A percentile compares a stretch with the other conserved stretches of the same genome.
Evolutionary conservation across 2,888 invertebrate species (phyloP).

Genomic region (Gonocerus acuteangulatus): DNA sequence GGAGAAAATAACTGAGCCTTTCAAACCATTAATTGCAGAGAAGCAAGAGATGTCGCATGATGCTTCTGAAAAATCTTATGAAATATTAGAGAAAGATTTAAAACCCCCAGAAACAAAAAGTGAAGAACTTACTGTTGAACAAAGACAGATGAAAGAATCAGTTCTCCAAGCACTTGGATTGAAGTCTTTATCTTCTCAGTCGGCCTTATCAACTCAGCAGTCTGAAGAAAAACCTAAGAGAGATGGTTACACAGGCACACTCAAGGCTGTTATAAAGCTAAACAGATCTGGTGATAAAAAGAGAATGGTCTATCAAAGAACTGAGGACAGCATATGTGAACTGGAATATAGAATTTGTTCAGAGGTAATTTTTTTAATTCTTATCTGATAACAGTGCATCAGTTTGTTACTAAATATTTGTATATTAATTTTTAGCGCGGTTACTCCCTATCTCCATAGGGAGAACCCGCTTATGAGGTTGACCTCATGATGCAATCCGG

Average conservation of each 20-base stretch:
- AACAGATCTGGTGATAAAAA: constrained; percentile 54
- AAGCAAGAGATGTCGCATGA: not conserved
- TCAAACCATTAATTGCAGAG: not conserved
- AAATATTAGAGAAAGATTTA: not conserved
- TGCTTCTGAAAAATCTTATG: constrained; percentile 5
- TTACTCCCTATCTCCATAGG: too few relatives aligned
- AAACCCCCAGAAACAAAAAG: constrained; percentile 25
- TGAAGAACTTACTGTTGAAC: constrained; percentile 54
- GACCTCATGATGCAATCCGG: too few relatives aligned
- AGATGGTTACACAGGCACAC: constrained; percentile 63
- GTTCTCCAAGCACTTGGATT: constrained; percentile 67
- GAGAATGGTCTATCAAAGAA: constrained; percentile 42
- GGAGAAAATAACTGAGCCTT: not conserved
- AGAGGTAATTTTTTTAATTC: constrained; percentile 35
- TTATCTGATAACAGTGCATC: too few relatives aligned
- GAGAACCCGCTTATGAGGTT: too few relatives aligned
- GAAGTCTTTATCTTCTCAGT: constrained; percentile 58
- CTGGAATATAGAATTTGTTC: constrained; percentile 37
- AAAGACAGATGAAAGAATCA: constrained; percentile 59
- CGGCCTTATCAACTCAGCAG: constrained; percentile 24
- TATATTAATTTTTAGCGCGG: too few relatives aligned
- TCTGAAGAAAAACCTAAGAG: constrained; percentile 32
- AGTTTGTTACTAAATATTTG: too few relatives aligned
- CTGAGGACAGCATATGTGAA: constrained; percentile 38
- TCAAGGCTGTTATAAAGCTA: constrained; percentile 76